Base-by-base conservation (phyloP, 2,113 vertebrate genomes). In the Triplophysa siluroides region DNA sequence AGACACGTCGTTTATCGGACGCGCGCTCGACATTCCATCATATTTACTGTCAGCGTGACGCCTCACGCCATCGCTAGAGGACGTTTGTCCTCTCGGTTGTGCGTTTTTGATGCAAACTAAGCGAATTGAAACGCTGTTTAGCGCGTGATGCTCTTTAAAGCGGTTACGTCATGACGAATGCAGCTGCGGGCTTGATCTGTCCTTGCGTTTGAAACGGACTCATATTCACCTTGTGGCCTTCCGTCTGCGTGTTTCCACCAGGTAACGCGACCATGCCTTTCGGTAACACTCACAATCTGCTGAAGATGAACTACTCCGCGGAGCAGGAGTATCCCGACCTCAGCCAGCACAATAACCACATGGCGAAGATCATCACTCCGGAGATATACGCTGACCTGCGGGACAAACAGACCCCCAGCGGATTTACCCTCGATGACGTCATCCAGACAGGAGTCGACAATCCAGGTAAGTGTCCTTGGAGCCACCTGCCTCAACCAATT, bases 391-490 rank as follows among this genome's bases (percentile, higher is more conserved):
- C 87, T 41, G 92, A 88, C 83, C 91, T 98, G 90, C 91, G 94
- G 73, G 95, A 92, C 84, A 95, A 94, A 84, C 87, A 93, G 91
- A 98, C 96, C 45, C 24, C 95, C 69, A 96, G 94, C 75, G 96
- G 96, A 67, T 97, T 96, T 92, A 94, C 93, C 8, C 69, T 98
- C 90, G 96, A 98, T 85, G 96, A 97, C 80, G 76, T 87, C 84
- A 97, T 98, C 88, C 96, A 98, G 89, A 98, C 96, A 13, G 95
- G 96, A 19, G 91, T 98, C 45, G 96, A 98, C 90, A 98, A 98
- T 91, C 96, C 96, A 91, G 96, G 96, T 98, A n/a, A 58, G 1
- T 21, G n/a, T 21, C 54, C 19, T 58, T 21, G 19, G 6, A 16
- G 19, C 8, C 54, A 8, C n/a, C 19, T 21, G 54, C 19, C 19